phyloP scores from a whole-genome alignment of 2,797 vertebrate genomes.

The Anomalospiza imberbis region DNA sequence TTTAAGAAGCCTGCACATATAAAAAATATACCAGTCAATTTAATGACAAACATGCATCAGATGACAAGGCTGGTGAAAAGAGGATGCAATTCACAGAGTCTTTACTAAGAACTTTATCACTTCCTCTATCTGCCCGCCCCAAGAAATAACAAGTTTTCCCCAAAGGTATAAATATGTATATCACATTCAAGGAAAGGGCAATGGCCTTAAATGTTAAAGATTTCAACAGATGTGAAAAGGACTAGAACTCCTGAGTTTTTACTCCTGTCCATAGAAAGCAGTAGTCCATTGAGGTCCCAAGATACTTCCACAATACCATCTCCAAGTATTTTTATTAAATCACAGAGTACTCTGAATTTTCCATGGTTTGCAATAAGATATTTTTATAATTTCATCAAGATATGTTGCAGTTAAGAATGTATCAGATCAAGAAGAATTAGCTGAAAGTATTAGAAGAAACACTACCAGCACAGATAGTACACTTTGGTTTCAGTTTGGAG shows the following conservation, averaged over 20 bases:
- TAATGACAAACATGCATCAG: background rate
- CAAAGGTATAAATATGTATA: background rate
- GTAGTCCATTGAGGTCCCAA: background rate
- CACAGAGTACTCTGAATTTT: background rate
- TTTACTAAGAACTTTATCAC: background rate
- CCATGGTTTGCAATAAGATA: background rate
- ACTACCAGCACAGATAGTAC: background rate
- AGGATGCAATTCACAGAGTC: background rate
- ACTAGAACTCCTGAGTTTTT: background rate
- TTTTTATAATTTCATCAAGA: background rate
- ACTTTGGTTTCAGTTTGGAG: background rate
- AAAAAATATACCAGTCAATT: background rate
- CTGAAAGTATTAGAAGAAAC: background rate
- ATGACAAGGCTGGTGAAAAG: background rate
- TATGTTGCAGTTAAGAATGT: background rate
- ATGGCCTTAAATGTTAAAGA: background rate
- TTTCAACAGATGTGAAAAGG: conserved; percentile 10
- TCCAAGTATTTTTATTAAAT: background rate
- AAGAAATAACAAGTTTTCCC: background rate
- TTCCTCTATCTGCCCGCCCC: background rate
- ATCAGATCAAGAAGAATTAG: background rate
- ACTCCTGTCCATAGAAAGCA: background rate
- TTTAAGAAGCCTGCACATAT: background rate
- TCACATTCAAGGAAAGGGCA: background rate
- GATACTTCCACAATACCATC: background rate